Base-by-base conservation (phyloP, 2,888 invertebrate genomes). In the Campoplex capitator region DNA sequence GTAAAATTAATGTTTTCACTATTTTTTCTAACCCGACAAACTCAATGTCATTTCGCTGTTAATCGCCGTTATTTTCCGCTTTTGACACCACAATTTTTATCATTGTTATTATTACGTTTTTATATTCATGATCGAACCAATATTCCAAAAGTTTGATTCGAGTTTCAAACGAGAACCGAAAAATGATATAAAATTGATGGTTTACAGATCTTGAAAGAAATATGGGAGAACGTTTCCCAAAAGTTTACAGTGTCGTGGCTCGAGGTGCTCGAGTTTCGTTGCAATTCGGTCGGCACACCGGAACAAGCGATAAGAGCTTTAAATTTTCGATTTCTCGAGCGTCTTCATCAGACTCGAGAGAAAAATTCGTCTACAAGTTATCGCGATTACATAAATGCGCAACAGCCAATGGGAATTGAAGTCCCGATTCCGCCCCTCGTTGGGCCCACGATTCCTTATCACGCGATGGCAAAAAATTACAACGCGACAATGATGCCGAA, bases 171-270 rank as follows among this genome's bases (percentile, higher is more conserved):
- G 7, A n/a, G 2, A 28, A 28, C 28, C 11, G 2, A 2, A 13
- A 32, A 62, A 42, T 70, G 23, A 45, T 32, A 3, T 16, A n/a
- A n/a, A 35, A 54, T 73, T 38, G 0, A 32, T n/a, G 54, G 35
- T 45, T 65, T 68, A 3, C 92, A 97, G 97, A 97, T 98, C 92
- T 96, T 98, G 95, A 97, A 97, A 85, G 96, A 96, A 86, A 97
- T 98, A 90, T 97, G 97, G 96, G 97, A 97, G 92, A 95, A 96
- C 58, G 95, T 97, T 32, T 96, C 96, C 77, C 94, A 95, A 82
- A 93, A 95, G 23, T 95, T 94, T 86, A 95, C 95, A 56, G 94
- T 95, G 45, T 94, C 95, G 2, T 98, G 97, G 97, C 94, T 96
- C 58, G 97, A 97, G 88, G 96, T 98, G 51, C 95, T 96, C 65